Percentiles rank a stretch among this genome's conserved stretches.
phyloP scores from a whole-genome alignment of 30 jellyfish, hydroid and myxozoan species.

The Sanderia malayensis region DNA sequence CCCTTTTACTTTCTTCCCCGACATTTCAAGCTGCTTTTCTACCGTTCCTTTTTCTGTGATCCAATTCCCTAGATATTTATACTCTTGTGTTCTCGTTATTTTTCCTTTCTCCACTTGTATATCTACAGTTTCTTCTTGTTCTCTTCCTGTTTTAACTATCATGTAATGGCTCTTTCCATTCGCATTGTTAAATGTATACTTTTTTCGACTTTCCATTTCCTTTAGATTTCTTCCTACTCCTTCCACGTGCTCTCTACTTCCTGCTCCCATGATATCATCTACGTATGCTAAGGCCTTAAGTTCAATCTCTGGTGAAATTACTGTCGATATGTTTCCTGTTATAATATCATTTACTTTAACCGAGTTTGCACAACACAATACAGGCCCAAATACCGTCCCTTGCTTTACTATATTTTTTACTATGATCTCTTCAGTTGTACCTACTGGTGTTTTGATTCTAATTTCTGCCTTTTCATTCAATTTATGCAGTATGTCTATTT shows the following conservation, averaged over 20 bases:
- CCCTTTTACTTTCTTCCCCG: background rate
- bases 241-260: background rate
- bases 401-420: conserved; percentile 17
- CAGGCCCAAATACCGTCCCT: conserved; percentile 51
- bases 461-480: conserved; percentile 15
- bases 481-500: conserved; percentile 1
- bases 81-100: conserved; percentile 14
- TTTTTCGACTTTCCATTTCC: background rate
- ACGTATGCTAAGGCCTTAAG: background rate
- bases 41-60: background rate
- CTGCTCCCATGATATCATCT: background rate
- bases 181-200: background rate
- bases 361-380: conserved; percentile 6
- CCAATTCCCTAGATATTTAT: conserved; percentile 10
- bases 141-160: conserved; percentile 25
- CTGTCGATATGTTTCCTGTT: too few species aligned
- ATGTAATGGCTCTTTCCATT: conserved; percentile 9
- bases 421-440: conserved; percentile 8
- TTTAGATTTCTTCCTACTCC: background rate
- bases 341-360: too few species aligned
- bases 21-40: conserved; percentile 6
- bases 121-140: conserved; percentile 5
- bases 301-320: too few species aligned
- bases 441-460: conserved; percentile 13
- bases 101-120: conserved; percentile 7